phyloP scores from a whole-genome alignment of 2,113 vertebrate genomes.

The Eretmochelys imbricata region DNA sequence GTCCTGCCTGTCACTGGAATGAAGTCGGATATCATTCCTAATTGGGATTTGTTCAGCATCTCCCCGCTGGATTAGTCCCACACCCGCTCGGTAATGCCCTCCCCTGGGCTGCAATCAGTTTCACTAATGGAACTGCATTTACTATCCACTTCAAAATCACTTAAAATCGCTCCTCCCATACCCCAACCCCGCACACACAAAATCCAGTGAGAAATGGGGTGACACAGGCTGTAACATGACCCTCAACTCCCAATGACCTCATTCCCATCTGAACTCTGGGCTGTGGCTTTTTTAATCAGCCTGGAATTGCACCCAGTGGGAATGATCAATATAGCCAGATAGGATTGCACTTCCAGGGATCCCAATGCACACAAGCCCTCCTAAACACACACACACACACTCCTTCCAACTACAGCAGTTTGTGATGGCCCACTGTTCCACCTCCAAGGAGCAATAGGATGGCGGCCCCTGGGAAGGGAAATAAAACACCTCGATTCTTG shows the following conservation, averaged over 20 bases:
- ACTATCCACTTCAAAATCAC: neutral
- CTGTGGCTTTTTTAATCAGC: neutral
- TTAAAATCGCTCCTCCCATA: fast-evolving
- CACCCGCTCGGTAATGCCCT: fast-evolving
- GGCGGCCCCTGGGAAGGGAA: neutral
- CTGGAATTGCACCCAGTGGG: neutral
- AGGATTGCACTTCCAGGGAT: neutral
- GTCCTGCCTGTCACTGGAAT: neutral
- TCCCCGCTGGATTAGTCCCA: neutral
- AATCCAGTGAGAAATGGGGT: neutral
- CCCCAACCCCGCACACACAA: fast-evolving
- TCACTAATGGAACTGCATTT: fast-evolving
- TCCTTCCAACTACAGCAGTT: neutral
- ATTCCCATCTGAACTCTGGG: neutral
- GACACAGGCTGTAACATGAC: fast-evolving
- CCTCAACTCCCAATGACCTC: neutral
- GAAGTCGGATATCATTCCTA: fast-evolving
- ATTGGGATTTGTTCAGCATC: fast-evolving
- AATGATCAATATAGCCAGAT: neutral
- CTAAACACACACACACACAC: neutral
- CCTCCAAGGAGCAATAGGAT: neutral
- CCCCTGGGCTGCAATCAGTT: neutral
- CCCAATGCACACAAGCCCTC: too few relatives aligned
- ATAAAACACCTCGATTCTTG: fast-evolving
- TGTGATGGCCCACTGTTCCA: fast-evolving